Evolutionary conservation across 2,113 vertebrate species (phyloP).

Genomic region (Pholis gunnellus): DNA sequence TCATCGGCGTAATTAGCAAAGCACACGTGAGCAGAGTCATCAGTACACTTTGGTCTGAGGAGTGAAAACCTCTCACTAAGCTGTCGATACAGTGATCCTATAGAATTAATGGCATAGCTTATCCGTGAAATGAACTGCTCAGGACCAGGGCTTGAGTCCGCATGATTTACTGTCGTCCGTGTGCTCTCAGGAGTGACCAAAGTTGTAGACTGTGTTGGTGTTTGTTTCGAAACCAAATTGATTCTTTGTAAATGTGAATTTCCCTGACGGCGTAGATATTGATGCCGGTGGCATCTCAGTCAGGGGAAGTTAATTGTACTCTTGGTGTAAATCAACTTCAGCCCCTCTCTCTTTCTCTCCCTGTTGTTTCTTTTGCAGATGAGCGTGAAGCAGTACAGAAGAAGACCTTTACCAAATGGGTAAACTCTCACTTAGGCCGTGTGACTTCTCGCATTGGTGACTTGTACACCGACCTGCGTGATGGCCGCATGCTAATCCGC

Average conservation of each 20-base stretch:
- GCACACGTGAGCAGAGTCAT: slow-evolving; percentile 5
- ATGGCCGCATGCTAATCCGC: slow-evolving; percentile 93
- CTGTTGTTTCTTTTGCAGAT: slow-evolving; percentile 80
- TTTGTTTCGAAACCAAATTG: slow-evolving; percentile 7
- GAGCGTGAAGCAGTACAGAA: slow-evolving; percentile 96
- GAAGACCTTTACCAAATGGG: slow-evolving; percentile 98
- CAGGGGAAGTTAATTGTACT: background rate
- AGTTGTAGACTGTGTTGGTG: background rate
- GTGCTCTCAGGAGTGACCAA: slow-evolving; percentile 23
- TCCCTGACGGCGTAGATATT: background rate
- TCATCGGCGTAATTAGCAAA: slow-evolving; percentile 24
- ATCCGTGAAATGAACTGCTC: slow-evolving; percentile 53
- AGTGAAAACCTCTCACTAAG: slow-evolving; percentile 58
- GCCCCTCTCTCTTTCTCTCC: background rate
- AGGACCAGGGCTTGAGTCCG: slow-evolving; percentile 11
- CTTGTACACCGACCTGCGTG: slow-evolving; percentile 92
- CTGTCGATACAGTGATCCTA: slow-evolving; percentile 52
- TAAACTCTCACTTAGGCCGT: slow-evolving; percentile 93
- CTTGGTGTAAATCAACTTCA: slow-evolving; percentile 1
- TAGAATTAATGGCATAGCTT: slow-evolving; percentile 53
- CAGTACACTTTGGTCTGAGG: slow-evolving; percentile 32
- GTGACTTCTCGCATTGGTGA: slow-evolving; percentile 93
- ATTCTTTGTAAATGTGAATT: slow-evolving; percentile 28
- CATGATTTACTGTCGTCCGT: slow-evolving; percentile 41
- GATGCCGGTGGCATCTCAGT: background rate